Base-by-base conservation (phyloP, 1,140 invertebrate genomes). In the Goniozus legneri region DNA sequence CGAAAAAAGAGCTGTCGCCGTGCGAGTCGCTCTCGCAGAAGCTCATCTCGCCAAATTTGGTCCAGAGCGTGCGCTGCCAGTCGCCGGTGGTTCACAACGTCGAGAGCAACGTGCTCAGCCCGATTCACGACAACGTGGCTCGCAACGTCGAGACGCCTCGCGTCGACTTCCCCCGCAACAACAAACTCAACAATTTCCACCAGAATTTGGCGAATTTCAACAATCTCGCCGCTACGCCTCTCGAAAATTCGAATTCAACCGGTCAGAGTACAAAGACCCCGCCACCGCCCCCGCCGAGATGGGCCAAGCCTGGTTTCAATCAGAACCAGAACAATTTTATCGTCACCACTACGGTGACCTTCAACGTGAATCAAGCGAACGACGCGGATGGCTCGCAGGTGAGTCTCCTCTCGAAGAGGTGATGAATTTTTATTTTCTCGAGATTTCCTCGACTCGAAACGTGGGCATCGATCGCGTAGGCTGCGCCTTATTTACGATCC, bases 341-440 rank as follows among this genome's bases (percentile, higher is more conserved):
- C 2, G 85, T 90, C 2, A 90, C 88, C 6, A 89, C 88, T 2
- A 89, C 87, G 1, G 85, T 91, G 4, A 89, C 87, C 3, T 89
- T 91, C 60, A 88, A 85, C 54, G 83, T 90, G 47, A 86, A 86
- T 70, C 67, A 73, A 21, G 52, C 30, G 7, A 67, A 42, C 31
- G 65, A 69, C 13, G 18, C 52, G 7, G 37, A 48, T 22, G 30
- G 24, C 50, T 54, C 64, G 16, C 50, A 64, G 69, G 67, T 74
- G 55, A 52, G 38, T 62, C 18, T 50, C 16, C 27, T 41, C n/a
- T n/a, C n/a, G n/a, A n/a, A n/a, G n/a, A n/a, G n/a, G n/a, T n/a
- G n/a, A n/a, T n/a, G n/a, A n/a, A n/a, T n/a, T n/a, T n/a, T n/a
- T n/a, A n/a, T n/a, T n/a, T n/a, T n/a, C n/a, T n/a, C n/a, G n/a